Base-by-base conservation (phyloP, 2,888 invertebrate genomes). In the Caenorhabditis afra region DNA sequence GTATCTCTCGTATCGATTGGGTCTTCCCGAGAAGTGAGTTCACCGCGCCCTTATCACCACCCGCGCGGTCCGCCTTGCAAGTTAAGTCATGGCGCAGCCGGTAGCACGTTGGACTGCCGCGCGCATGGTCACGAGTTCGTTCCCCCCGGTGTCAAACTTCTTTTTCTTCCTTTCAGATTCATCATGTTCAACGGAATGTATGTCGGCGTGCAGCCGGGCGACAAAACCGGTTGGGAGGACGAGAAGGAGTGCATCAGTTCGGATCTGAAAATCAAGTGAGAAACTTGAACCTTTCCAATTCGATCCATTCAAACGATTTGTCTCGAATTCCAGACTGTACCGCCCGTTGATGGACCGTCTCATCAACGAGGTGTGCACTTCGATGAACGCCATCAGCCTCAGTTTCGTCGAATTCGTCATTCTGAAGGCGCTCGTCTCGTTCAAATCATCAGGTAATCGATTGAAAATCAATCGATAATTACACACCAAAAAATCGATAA, bases 111-210 rank as follows among this genome's bases (percentile, higher is more conserved):
- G n/a, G n/a, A n/a, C n/a, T n/a, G n/a, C n/a, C n/a, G n/a, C n/a
- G n/a, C n/a, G n/a, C n/a, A n/a, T n/a, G n/a, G n/a, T n/a, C n/a
- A n/a, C n/a, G n/a, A n/a, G n/a, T n/a, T n/a, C n/a, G n/a, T n/a
- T n/a, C n/a, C n/a, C n/a, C n/a, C n/a, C n/a, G n/a, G n/a, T n/a
- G n/a, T n/a, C n/a, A n/a, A n/a, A n/a, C n/a, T n/a, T n/a, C n/a
- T n/a, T n/a, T n/a, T n/a, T n/a, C n/a, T n/a, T n/a, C n/a, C n/a
- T 64, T 64, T 18, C 57, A 82, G 83, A 67, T 86, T 84, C 57
- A 76, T 86, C 1, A 85, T 86, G 86, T 85, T 85, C 81, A 86
- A 86, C 62, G 85, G 81, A 35, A 81, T 82, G 76, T 85, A 71
- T 61, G 83, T 79, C 7, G 82, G 84, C 0, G 82, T 81, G 22